Conservation (phyloP, 2,797 vertebrate genomes). For the Eutrigla gurnardus region DNA sequence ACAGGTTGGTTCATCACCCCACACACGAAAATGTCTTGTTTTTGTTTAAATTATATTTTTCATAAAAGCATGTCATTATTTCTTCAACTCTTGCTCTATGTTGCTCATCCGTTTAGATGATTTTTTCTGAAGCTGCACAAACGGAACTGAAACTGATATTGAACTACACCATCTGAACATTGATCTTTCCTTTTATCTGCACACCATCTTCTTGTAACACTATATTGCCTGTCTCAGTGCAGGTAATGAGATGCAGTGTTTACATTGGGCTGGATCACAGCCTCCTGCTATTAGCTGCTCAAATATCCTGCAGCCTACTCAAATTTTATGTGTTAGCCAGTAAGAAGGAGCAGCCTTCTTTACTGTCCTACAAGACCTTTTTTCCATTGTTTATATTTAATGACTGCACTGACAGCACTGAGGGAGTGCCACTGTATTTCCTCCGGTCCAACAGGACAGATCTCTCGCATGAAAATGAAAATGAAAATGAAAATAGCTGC, state of each 20-base stretch:
- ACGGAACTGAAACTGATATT: constrained; percentile 52
- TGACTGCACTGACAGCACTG: constrained; percentile 56
- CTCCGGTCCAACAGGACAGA: constrained; percentile 59
- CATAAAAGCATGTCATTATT: not conserved
- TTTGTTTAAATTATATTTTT: not conserved
- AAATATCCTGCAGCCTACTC: constrained; percentile 72
- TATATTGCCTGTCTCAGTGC: constrained; percentile 19
- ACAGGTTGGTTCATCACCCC: constrained; percentile 81
- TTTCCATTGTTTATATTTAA: constrained; percentile 85
- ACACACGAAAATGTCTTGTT: not conserved
- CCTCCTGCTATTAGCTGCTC: constrained; percentile 62
- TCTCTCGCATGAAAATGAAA: constrained; percentile 50
- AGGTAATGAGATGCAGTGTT: constrained; percentile 59
- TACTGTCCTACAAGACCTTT: constrained; percentile 75
- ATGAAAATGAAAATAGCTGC: constrained; percentile 43
- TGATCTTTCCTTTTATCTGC: constrained; percentile 56
- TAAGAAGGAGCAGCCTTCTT: constrained; percentile 72
- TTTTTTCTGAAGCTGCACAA: constrained; percentile 27
- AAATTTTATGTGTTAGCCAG: constrained; percentile 50
- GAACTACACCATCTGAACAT: constrained; percentile 26
- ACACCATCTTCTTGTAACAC: constrained; percentile 37
- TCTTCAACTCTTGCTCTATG: not conserved
- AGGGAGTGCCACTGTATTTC: constrained; percentile 71
- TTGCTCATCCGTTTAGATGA: not conserved
- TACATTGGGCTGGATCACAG: constrained; percentile 54